phyloP scores from a whole-genome alignment of 2,888 invertebrate genomes.

The Halocaridina rubra region DNA sequence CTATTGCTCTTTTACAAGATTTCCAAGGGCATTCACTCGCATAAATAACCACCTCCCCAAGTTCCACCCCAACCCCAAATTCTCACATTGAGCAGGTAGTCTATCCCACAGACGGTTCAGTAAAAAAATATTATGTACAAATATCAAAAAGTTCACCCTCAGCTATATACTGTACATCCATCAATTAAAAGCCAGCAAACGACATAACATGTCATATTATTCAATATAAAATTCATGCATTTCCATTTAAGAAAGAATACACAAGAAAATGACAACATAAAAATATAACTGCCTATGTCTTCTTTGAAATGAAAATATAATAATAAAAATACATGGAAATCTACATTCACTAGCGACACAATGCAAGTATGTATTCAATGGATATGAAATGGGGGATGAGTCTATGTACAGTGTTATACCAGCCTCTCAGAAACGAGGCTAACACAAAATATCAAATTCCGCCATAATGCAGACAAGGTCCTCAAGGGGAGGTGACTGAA shows the following conservation, averaged over 20 bases:
- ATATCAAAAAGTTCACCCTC: constrained; percentile 57
- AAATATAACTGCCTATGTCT: constrained; percentile 57
- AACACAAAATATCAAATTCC: constrained; percentile 38
- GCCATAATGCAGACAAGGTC: constrained; percentile 44
- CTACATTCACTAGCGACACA: constrained; percentile 58
- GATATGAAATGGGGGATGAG: constrained; percentile 57
- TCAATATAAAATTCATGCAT: constrained; percentile 55
- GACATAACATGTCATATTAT: constrained; percentile 42
- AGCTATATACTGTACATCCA: constrained; percentile 58
- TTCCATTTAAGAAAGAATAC: constrained; percentile 54
- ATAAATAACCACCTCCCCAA: constrained; percentile 23
- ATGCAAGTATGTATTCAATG: constrained; percentile 51
- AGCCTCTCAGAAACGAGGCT: constrained; percentile 36
- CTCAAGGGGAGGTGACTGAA: constrained; percentile 40
- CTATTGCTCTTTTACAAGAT: constrained; percentile 53
- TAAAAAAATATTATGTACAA: constrained; percentile 61
- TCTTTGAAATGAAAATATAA: constrained; percentile 53
- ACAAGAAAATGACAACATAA: constrained; percentile 50
- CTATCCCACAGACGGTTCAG: constrained; percentile 49
- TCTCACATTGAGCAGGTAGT: constrained; percentile 50
- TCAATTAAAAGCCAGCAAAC: constrained; percentile 51
- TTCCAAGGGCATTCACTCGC: constrained; percentile 37
- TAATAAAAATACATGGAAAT: constrained; percentile 56
- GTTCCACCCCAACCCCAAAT: constrained; percentile 36
- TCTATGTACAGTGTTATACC: constrained; percentile 56